A percentile compares a stretch with the other conserved stretches of the same genome.
Evolutionary conservation across 2,888 invertebrate species (phyloP).

Genomic region (Drosophila phalerata): DNA sequence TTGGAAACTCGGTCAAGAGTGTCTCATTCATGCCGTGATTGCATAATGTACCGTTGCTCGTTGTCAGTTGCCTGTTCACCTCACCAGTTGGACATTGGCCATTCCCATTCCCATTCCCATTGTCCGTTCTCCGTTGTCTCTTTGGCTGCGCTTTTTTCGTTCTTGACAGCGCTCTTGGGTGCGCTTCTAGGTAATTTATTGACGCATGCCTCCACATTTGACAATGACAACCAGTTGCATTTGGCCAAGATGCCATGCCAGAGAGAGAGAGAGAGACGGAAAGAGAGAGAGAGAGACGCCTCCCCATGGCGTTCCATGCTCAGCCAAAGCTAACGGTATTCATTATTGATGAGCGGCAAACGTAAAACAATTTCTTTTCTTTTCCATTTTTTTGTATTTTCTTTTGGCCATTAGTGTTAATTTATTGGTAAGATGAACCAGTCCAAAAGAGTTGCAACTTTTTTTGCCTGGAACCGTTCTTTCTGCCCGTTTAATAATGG

Average conservation of each 20-base stretch:
- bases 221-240: constrained; percentile 72
- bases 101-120: constrained; percentile 9
- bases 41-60: constrained; percentile 82
- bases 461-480: constrained; percentile 56
- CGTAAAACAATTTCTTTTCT: constrained; percentile 39
- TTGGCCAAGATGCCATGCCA: constrained; percentile 56
- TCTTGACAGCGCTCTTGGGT: constrained; percentile 57
- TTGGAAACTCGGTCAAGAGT: constrained; percentile 85
- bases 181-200: constrained; percentile 77
- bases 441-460: constrained; percentile 24
- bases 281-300: constrained; percentile 28
- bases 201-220: constrained; percentile 75
- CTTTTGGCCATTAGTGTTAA: constrained; percentile 65
- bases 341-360: constrained; percentile 69
- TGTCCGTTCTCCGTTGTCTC: constrained; percentile 24
- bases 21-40: constrained; percentile 84
- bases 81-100: constrained; percentile 24
- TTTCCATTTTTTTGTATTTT: constrained; percentile 12
- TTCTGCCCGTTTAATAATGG: constrained; percentile 7
- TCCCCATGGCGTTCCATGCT: constrained; percentile 31
- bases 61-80: constrained; percentile 16
- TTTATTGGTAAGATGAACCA: constrained; percentile 63
- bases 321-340: constrained; percentile 65
- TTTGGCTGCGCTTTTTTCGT: constrained; percentile 24
- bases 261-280: constrained; percentile 20